Conservation (phyloP, 2,797 vertebrate species). For the Merluccius polli region DNA sequence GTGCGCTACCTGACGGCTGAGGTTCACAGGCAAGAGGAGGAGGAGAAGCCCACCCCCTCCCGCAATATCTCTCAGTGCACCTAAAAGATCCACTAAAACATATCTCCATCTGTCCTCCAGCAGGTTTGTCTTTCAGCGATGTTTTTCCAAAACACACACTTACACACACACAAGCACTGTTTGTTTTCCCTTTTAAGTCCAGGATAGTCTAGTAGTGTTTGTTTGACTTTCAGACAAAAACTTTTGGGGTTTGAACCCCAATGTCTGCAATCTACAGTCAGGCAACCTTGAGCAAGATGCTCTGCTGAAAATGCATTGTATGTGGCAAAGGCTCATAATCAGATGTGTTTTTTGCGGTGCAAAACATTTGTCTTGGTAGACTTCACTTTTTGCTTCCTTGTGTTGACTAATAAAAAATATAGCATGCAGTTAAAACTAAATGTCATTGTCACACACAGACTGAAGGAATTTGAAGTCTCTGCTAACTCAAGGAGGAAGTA, state of each 20-base stretch:
- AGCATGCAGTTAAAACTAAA: background rate
- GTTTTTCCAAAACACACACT: background rate
- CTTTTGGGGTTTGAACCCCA: background rate
- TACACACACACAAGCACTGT: background rate
- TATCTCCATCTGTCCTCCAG: background rate
- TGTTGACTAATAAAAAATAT: background rate
- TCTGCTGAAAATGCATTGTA: background rate
- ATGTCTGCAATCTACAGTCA: background rate
- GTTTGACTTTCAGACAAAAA: background rate
- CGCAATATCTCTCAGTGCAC: background rate
- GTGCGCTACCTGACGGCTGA: conserved; percentile 30
- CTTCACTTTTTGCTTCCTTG: background rate
- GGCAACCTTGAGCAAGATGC: background rate
- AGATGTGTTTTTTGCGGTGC: background rate
- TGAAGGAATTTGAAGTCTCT: background rate
- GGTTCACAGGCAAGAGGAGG: conserved; percentile 20
- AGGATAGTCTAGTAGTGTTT: background rate
- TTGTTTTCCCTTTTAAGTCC: background rate
- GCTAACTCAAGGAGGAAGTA: background rate
- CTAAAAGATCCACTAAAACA: background rate
- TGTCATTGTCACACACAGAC: background rate
- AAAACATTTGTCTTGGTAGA: background rate
- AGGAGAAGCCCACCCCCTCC: conserved; percentile 15
- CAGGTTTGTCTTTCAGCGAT: background rate
- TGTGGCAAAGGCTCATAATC: background rate